Evolutionary conservation across 1,140 invertebrate species (phyloP).

Genomic region (Diploscapter pachys): DNA sequence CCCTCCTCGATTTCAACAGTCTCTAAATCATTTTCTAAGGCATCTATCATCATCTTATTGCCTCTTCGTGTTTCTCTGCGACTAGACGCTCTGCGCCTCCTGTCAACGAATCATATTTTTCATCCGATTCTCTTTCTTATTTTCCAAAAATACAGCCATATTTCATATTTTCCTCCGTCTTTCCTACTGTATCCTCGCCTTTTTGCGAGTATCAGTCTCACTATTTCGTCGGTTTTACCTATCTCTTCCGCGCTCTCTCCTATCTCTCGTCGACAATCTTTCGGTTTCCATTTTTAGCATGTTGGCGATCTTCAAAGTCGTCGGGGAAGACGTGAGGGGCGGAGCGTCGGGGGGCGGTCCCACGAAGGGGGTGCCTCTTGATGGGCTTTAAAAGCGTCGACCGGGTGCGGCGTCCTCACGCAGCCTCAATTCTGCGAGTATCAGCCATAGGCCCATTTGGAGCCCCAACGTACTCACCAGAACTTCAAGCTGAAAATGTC

Average conservation of each 20-base stretch:
- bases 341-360: constrained; percentile 1
- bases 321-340: no score
- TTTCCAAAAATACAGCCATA: background rate
- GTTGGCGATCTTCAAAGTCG: constrained; percentile 22
- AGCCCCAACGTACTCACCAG: no score
- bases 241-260: background rate
- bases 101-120: background rate
- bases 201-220: background rate
- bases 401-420: background rate
- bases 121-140: background rate
- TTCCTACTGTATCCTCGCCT: constrained; percentile 9
- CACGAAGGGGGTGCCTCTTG: background rate
- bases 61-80: no score
- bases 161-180: background rate
- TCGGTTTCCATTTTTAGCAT: constrained; percentile 16
- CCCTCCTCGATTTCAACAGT: no score
- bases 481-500: constrained; percentile 4
- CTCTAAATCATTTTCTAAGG: no score
- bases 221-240: no score
- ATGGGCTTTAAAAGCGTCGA: background rate
- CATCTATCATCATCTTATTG: no score
- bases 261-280: constrained; percentile 6
- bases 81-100: no score
- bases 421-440: constrained; percentile 9
- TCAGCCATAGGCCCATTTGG: constrained; percentile 8